Evolutionary conservation across 2,113 vertebrate genomes (phyloP), one percentile per base, ranked within the genome.

Genomic region (Hemiprocne comata): DNA sequence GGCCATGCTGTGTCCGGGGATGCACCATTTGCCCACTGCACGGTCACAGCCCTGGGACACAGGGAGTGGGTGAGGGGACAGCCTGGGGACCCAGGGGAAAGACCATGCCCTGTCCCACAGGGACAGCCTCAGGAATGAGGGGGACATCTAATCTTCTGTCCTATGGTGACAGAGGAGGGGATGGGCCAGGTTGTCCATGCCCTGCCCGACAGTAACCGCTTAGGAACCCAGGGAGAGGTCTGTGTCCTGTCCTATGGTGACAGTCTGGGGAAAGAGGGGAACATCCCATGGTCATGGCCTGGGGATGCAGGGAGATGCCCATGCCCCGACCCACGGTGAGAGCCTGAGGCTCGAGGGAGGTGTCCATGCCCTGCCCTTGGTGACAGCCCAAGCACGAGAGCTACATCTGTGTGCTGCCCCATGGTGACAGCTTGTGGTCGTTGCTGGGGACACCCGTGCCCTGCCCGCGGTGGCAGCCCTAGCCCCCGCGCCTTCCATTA

Each of bases 1-100:
- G 64, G 33, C 9, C 0, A 0, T 3, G 17, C 36, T 33, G 29
- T 1, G 25, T 21, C 6, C 1, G 2, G 58, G 13, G 18, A 4
- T 31, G 50, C 40, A 13, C 17, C 2, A 0, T 72, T 17, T 10
- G 48, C 23, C 36, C 24, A 3, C 15, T 29, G n/a, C 4, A 1
- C 11, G 3, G 34, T 57, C 29, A 71, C 21, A n/a, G 61, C 16
- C 12, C 57, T 13, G 72, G 48, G 67, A 79, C 48, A 24, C 48
- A 24, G 3, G 0, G 20, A 34, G 11, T 13, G 42, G n/a, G 16
- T 3, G 14, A 13, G 31, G 34, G 46, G 3, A 36, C 38, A 42
- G 58, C 33, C 44, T 38, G 53, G 42, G 46, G 11, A 28, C 17
- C 16, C 15, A 9, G 13, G n/a, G 26, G 4, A 20, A 13, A 31